Conservation (phyloP, 1,140 invertebrate species). For the Proctacanthus coquilletti region DNA sequence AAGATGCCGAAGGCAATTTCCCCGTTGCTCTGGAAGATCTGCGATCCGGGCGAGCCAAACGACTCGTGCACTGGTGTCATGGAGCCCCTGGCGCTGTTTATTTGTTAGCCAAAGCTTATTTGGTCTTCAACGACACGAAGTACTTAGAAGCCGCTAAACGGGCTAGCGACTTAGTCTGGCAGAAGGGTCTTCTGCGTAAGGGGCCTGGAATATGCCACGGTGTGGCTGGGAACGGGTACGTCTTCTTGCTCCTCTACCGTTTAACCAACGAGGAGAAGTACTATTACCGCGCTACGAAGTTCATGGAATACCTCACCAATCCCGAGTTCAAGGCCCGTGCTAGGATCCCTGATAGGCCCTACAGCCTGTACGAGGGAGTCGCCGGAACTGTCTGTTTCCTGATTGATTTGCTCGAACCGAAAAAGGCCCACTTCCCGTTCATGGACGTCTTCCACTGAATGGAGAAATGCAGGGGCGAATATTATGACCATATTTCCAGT, state of each 20-base stretch:
- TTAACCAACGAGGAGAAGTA: conserved; percentile 56
- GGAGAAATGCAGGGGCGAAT: background rate
- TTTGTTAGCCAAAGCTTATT: conserved; percentile 65
- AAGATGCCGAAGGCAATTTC: conserved; percentile 58
- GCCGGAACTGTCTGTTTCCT: conserved; percentile 75
- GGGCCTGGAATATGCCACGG: conserved; percentile 77
- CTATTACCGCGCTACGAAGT: conserved; percentile 55
- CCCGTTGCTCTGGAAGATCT: conserved; percentile 60
- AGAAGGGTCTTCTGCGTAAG: conserved; percentile 62
- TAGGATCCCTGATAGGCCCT: conserved; percentile 63
- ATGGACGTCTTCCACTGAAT: conserved; percentile 53
- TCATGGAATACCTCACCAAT: conserved; percentile 58
- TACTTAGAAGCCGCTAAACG: conserved; percentile 52
- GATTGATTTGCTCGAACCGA: conserved; percentile 55
- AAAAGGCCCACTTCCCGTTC: conserved; percentile 68
- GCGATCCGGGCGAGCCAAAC: conserved; percentile 30
- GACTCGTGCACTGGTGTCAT: conserved; percentile 79
- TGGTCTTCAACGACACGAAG: conserved; percentile 54
- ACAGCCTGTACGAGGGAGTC: conserved; percentile 71
- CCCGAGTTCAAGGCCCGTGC: conserved; percentile 49
- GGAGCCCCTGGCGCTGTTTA: conserved; percentile 69
- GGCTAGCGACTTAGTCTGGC: conserved; percentile 63
- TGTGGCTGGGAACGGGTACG: conserved; percentile 71
- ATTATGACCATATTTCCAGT: no score
- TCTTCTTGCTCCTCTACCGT: conserved; percentile 62